phyloP scores from a whole-genome alignment of 2,888 invertebrate species.

The Sinopyrophorus schimmeli region DNA sequence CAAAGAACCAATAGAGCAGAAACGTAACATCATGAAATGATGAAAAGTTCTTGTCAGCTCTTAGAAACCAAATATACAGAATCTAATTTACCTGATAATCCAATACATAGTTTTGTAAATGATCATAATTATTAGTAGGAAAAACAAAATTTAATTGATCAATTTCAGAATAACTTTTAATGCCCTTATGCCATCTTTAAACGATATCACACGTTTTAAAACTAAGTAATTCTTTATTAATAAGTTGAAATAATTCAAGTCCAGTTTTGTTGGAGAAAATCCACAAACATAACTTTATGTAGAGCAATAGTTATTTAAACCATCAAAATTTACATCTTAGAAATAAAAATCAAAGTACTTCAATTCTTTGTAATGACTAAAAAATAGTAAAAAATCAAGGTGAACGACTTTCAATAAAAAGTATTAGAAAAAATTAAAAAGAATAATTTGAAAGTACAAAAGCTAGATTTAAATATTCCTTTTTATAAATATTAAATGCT shows the following conservation, averaged over 20 bases:
- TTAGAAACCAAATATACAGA: slow-evolving; percentile 35
- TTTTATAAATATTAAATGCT: too few relatives aligned
- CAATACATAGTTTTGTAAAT: slow-evolving; percentile 41
- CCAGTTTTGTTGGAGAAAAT: slow-evolving; percentile 61
- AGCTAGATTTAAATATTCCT: too few relatives aligned
- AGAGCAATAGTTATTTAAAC: slow-evolving; percentile 56
- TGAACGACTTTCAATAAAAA: slow-evolving; percentile 14
- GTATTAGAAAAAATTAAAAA: slow-evolving; percentile 7
- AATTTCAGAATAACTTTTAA: slow-evolving; percentile 61
- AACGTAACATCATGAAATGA: slow-evolving; percentile 35
- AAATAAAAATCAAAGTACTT: too few relatives aligned
- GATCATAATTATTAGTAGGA: slow-evolving; percentile 52
- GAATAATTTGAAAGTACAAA: slow-evolving; percentile 14
- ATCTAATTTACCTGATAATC: slow-evolving; percentile 46
- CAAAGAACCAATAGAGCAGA: slow-evolving; percentile 44
- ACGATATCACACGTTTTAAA: too few relatives aligned
- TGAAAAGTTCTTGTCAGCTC: slow-evolving; percentile 38
- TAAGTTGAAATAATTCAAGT: slow-evolving; percentile 53
- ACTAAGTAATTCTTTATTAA: too few relatives aligned
- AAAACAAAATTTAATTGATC: slow-evolving; percentile 57
- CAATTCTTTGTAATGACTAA: slow-evolving; percentile 15
- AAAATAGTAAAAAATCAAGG: slow-evolving; percentile 19
- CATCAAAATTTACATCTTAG: too few relatives aligned
- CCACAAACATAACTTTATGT: slow-evolving; percentile 63
- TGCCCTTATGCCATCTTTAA: slow-evolving; percentile 67